Base-by-base conservation (phyloP, 1,140 invertebrate genomes). In the Gyrodactylus bullatarudis region DNA sequence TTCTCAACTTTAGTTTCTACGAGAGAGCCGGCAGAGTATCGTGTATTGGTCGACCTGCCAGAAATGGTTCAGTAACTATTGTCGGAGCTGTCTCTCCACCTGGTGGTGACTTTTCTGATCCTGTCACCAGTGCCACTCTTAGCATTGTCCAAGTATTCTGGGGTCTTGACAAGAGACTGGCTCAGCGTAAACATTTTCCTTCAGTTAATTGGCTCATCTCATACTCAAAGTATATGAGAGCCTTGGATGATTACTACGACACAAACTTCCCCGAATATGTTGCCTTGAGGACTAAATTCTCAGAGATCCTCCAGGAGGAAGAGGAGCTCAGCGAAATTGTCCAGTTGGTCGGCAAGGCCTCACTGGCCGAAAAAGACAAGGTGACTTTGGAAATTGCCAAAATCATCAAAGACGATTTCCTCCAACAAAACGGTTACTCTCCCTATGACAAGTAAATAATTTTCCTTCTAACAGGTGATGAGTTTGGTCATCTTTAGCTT, bases 141-240 rank as follows among this genome's bases (percentile, higher is more conserved):
- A 90, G 92, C 86, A 98, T 98, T 80, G 94, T 98, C 23, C 94
- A 98, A 84, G 95, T 98, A 80, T 97, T 97, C 84, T 99, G 94
- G 94, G 95, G 95, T 77, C 84, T 99, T 76, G 95, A 99, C 80
- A 99, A 99, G 82, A 98, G 98, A 81, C 84, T 99, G 70, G 95
- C 95, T 1, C 95, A 99, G 82, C 85, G 95, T 75, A 99, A 99
- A 83, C 95, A 99, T 83, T 99, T 99, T 85, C 95, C 95, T 54
- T 97, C 93, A 74, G 91, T 99, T 81, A 99, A 99, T 83, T 99
- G 95, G 95, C 86, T 98, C 74, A 97, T 98, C 80, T 96, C 91
- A 0, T 98, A 98, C 86, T 89, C 89, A 82, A 99, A 99, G 84
- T 99, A 99, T 83, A 89, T 90, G 83, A 86, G 92, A 76, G 91